Conservation (phyloP, 2,888 invertebrate genomes). For the Leptopilina syphax region DNA sequence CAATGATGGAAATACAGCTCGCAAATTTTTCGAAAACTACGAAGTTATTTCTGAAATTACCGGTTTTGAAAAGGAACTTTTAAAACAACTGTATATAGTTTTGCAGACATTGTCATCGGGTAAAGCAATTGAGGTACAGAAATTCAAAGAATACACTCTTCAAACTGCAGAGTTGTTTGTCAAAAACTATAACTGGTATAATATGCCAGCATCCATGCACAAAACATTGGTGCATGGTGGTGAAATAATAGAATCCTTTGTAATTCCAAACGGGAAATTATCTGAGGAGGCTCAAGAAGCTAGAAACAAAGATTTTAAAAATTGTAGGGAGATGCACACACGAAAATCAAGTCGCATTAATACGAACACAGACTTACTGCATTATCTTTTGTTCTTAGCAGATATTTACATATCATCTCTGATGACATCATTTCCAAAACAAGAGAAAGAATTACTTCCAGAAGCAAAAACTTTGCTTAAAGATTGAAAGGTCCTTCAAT, state of each 20-base stretch:
- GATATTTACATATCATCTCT: not conserved
- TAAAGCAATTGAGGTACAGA: not conserved
- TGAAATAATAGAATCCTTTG: not conserved
- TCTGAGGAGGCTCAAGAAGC: no score
- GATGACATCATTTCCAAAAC: not conserved
- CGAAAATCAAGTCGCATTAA: not conserved
- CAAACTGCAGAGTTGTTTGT: not conserved
- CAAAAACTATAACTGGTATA: not conserved
- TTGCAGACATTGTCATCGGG: not conserved
- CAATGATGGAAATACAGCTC: not conserved
- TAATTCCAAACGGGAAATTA: not conserved
- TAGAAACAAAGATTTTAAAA: not conserved
- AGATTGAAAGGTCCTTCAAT: no score
- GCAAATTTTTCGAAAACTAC: not conserved
- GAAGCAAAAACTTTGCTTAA: not conserved
- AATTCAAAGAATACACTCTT: not conserved
- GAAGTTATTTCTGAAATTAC: not conserved
- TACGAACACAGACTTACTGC: not conserved
- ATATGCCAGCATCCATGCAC: not conserved
- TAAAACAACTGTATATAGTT: not conserved
- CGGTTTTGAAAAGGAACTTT: not conserved
- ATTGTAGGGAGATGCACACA: not conserved
- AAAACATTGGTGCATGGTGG: not conserved
- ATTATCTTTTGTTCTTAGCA: not conserved
- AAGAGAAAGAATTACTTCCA: not conserved